Evolutionary conservation across 2,888 invertebrate species (phyloP), one percentile per base, ranked within the genome.

Genomic region (Dusona sp.): DNA sequence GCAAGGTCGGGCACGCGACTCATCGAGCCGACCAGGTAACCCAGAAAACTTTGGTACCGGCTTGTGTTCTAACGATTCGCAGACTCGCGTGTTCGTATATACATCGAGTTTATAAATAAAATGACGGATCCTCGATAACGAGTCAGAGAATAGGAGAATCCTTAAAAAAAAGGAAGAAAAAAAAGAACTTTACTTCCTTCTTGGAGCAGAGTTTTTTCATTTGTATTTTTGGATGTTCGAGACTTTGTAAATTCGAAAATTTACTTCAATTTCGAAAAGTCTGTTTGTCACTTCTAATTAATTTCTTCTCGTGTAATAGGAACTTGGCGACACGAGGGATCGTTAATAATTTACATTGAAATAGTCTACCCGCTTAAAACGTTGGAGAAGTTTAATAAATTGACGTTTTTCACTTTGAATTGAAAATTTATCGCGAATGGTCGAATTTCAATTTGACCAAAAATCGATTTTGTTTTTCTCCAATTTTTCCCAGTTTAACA

Each of bases 51-150:
- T 88, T 87, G 86, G 82, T 88, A 84, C 88, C 87, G 85, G 86
- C 87, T 84, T 75, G 84, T 81, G 84, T 86, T 84, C 83, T 65
- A 77, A 79, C 81, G 82, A 72, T 80, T 79, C 83, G 70, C 75
- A 79, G 86, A 81, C 82, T 79, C 85, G 80, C 48, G 73, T 61
- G 73, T 16, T 74, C 42, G 57, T 51, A 25, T 79, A 81, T 73
- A 68, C 57, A n/a, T 72, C 74, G n/a, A 29, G 48, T 79, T 88
- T 90, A 89, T 90, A 89, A 90, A 90, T 90, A 90, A 90, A 90
- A 79, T 84, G 84, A 87, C 81, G 83, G 83, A 81, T 84, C 79
- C 75, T 83, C 70, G 81, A 85, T 86, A 78, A 78, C 54, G 67
- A 68, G 38, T 51, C 77, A 51, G 22, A 38, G 42, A 57, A 77